Base-by-base conservation (phyloP, 2,113 vertebrate species). In the Corydoras sp. region DNA sequence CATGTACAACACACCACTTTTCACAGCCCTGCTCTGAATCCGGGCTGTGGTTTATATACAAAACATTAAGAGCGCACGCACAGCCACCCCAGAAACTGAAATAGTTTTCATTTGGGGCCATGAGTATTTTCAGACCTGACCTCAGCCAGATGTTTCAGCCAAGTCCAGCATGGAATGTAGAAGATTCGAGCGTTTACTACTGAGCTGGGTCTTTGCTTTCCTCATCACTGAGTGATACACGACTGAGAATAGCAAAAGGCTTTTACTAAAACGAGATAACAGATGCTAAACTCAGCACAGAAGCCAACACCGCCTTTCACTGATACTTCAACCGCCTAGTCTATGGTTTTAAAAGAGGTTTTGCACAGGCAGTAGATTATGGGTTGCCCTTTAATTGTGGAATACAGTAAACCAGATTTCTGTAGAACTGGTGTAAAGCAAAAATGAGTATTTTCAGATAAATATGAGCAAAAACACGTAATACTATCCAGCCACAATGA, bases 281-380 rank as follows among this genome's bases (percentile, higher is more conserved):
- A 68, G 62, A 65, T 65, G 50, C 56, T 35, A 61, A 68, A 72
- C 13, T 69, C 65, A 65, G 61, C 7, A 14, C 69, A 51, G 29
- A 58, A 32, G 54, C 59, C 66, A 72, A 29, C 9, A 67, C 69
- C 63, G 62, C 49, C 72, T 69, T 60, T 66, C 68, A 65, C 64
- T 58, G 51, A 61, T 71, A 64, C 62, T 65, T 51, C 63, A 55
- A 69, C 69, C 74, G 61, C 62, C 72, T 62, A 61, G 59, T 69
- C 64, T 74, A 78, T 76, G 81, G 74, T 69, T 69, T 73, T 67
- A 18, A 51, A 31, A 69, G 55, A 48, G 48, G 56, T 65, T 74
- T 76, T 65, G 51, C 58, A 71, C 50, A 76, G 62, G 58, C n/a
- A 62, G 55, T 58, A 67, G 62, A 80, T 78, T 74, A 76, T 67